phyloP scores from a whole-genome alignment of 2,888 invertebrate genomes.

The Macroteleia sp. region DNA sequence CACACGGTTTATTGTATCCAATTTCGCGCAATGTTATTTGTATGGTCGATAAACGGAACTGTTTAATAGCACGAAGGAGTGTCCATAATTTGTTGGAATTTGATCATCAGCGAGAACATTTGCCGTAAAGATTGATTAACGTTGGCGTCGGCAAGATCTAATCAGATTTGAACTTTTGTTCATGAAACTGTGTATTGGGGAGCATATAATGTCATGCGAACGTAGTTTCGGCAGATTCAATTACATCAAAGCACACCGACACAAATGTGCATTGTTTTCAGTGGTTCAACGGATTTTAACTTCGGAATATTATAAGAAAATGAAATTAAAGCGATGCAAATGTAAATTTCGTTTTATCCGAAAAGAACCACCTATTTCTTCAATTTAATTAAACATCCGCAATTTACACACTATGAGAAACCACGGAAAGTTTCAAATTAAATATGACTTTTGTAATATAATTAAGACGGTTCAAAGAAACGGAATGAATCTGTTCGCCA shows the following conservation, averaged over 20 bases:
- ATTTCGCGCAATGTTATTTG: constrained; percentile 21
- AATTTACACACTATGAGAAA: no score
- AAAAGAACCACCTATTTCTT: not conserved
- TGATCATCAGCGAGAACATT: constrained; percentile 44
- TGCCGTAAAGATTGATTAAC: constrained; percentile 55
- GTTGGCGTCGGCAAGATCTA: constrained; percentile 45
- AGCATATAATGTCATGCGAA: constrained; percentile 39
- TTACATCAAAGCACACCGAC: constrained; percentile 44
- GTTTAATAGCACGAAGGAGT: constrained; percentile 51
- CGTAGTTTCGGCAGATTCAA: constrained; percentile 52
- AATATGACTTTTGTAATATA: not conserved
- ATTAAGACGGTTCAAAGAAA: no score
- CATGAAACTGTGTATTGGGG: constrained; percentile 34
- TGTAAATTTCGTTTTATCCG: not conserved
- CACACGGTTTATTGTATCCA: no score
- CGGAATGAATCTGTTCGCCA: no score
- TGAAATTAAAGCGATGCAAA: not conserved
- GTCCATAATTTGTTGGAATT: constrained; percentile 58
- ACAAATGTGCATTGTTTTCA: constrained; percentile 34
- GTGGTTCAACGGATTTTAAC: constrained; percentile 3
- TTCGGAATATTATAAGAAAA: constrained; percentile 1
- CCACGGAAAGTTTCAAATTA: no score
- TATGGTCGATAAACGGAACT: constrained; percentile 36
- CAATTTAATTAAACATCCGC: not conserved
- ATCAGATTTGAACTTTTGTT: constrained; percentile 57